Base-by-base conservation (phyloP, 2,888 invertebrate species). In the Drosophila atripex region DNA sequence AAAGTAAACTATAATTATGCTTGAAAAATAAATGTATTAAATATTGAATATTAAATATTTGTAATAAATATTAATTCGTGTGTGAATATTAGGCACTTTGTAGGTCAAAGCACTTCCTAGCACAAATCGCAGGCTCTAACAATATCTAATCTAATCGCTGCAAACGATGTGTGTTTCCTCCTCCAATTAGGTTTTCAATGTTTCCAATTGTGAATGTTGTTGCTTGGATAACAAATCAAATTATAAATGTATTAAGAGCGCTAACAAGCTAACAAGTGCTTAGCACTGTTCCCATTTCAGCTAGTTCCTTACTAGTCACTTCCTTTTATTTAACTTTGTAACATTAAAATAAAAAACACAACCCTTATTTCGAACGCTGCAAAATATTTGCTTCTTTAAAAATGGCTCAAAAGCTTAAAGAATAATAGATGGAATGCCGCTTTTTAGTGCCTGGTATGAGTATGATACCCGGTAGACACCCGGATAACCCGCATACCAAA, bases 141-240 rank as follows among this genome's bases (percentile, higher is more conserved):
- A 25, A 45, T 80, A 80, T 86, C 80, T 82, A 68, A 82, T 82
- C 87, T 82, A 74, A 84, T 86, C 80, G 69, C 57, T 53, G 61
- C 56, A 52, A 78, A 78, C 64, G 70, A 68, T 56, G 69, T 70
- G 56, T 70, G 53, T 59, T 11, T 4, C 25, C 39, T 12, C 2
- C n/a, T n/a, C 70, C 78, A 84, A 84, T 76, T 80, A 75, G 77
- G 73, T 51, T 86, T 55, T 21, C 30, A 66, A 61, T 63, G 61
- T 60, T 64, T 43, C 30, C 41, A 41, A 60, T 61, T 16, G 25
- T 49, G 18, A 61, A 41, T 63, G 35, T 47, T 61, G 45, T 60
- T 6, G 39, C 8, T 63, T 38, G 35, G 41, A 68, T 68, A 57
- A 18, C 28, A 63, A 75, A 71, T 65, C 49, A 60, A 63, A 68